Base-by-base conservation (phyloP, 2,888 invertebrate species). In the Aricia artaxerxes region DNA sequence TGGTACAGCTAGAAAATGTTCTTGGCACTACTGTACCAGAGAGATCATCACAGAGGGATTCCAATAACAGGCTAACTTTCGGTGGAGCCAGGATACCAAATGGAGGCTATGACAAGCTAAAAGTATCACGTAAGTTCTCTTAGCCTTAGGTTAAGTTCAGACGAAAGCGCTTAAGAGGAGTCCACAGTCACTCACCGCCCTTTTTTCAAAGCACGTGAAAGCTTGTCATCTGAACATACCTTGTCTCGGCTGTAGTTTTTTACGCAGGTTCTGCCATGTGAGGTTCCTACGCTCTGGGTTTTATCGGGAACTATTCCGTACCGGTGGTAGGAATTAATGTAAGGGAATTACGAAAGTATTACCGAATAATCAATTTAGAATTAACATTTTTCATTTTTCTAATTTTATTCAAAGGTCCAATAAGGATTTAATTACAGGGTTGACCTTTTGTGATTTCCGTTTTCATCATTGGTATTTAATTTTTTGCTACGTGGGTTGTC, bases 1-100 rank as follows among this genome's bases (percentile, higher is more conserved):
- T 93, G 93, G 90, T 91, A 75, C 87, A 93, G n/a, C 86, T 93
- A 7, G 86, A 90, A 76, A 88, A 90, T 1, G 92, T 92, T 24
- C 82, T 94, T 73, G 92, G 92, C 0, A 91, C 91, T 6, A 83
- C 90, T 0, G 82, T 82, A 5, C 87, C 87, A 0, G 92, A 92
- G 77, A 81, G 88, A 31, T 82, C 88, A 0, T 82, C 89, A 0
- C 85, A 92, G 31, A 44, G 75, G 3, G 75, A 75, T 49, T 49
- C 49, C 75, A 1, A 84, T 91, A 49, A n/a, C 31, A 75, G 75
- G 75, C 49, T 75, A 24, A 49, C 75, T 11, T 49, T 75, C 5
- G 75, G 75, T 4, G 49, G 49, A 24, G 75, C 31, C 31, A 75
- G 75, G 75, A 75, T 75, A 24, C 24, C 75, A 31, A 75, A 49